Conservation (phyloP, 2,797 vertebrate species). For the Enteromius argenteus region DNA sequence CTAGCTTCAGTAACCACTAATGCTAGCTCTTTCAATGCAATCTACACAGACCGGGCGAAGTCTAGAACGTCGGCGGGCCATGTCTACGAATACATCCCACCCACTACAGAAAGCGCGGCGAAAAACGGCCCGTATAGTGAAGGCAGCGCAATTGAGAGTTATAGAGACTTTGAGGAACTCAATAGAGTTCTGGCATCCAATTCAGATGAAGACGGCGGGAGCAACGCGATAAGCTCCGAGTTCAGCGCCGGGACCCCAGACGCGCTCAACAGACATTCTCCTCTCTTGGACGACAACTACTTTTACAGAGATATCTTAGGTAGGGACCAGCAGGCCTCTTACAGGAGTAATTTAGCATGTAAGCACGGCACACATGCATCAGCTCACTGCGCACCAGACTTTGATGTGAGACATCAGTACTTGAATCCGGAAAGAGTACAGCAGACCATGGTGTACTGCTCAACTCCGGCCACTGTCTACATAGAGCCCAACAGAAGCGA, state of each 20-base stretch:
- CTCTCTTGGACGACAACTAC: slow-evolving; percentile 86
- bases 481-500: slow-evolving; percentile 96
- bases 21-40: slow-evolving; percentile 68
- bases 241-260: slow-evolving; percentile 91
- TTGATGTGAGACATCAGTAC: slow-evolving; percentile 88
- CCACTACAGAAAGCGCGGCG: slow-evolving; percentile 84
- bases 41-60: slow-evolving; percentile 89
- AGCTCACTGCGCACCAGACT: slow-evolving; percentile 70
- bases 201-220: slow-evolving; percentile 84
- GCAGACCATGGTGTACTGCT: slow-evolving; percentile 92
- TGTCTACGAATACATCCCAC: slow-evolving; percentile 95
- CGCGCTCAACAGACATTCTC: slow-evolving; percentile 85
- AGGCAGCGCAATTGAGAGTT: slow-evolving; percentile 86
- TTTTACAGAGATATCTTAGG: slow-evolving; percentile 90
- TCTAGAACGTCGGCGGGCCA: slow-evolving; percentile 91
- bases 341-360: slow-evolving; percentile 87
- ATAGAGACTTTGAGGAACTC: slow-evolving; percentile 92
- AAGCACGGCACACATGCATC: slow-evolving; percentile 82
- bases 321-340: slow-evolving; percentile 85
- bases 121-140: slow-evolving; percentile 85
- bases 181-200: slow-evolving; percentile 86
- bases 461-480: slow-evolving; percentile 90
- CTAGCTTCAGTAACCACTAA: slow-evolving; percentile 91
- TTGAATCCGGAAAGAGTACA: slow-evolving; percentile 89
- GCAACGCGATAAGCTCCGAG: slow-evolving; percentile 85